Evolutionary conservation across 2,888 invertebrate genomes (phyloP), one percentile per base, ranked within the genome.

Genomic region (Spisula solida): DNA sequence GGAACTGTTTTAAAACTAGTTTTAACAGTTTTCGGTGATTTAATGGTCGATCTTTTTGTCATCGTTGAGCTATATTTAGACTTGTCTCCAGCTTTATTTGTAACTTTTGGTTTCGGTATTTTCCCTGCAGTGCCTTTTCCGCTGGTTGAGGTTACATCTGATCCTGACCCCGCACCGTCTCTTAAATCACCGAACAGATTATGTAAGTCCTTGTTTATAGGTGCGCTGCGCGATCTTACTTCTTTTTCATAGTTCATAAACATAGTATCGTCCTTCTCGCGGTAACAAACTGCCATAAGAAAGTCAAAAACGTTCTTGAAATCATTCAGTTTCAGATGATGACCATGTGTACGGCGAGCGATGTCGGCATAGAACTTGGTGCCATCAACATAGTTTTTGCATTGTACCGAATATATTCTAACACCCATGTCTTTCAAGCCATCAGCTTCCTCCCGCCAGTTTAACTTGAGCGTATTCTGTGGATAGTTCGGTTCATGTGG

Each of bases 211-310:
- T 92, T 91, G 86, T 93, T 86, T 12, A 95, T 81, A 34, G 86
- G 87, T 0, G 55, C 79, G 51, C 87, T 82, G 79, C 93, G 85
- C 1, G 87, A 87, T 20, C 95, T 85, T 2, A 94, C 94, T 81
- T 95, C 94, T 56, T 93, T 93, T 85, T 94, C 94, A 80, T 94
- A 95, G 48, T 87, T 83, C 88, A 90, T 12, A 51, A 88, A 79
- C 6, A 88, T 31, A 1, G 93, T 93, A 16, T 87, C 91, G 14
- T 93, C 93, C 55, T 92, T 86, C 88, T 95, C 95, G 14, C 91
- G 79, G 91, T 95, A 95, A 87, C 93, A 94, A 66, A 95, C 94
- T 29, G 95, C 93, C 95, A 95, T 94, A 16, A 95, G 85, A 78
- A 94, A 89, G 82, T 94, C 94, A 56, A 93, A 91, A 29, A 95